phyloP scores from a whole-genome alignment of 2,113 vertebrate species.

The Meleagris gallopavo region DNA sequence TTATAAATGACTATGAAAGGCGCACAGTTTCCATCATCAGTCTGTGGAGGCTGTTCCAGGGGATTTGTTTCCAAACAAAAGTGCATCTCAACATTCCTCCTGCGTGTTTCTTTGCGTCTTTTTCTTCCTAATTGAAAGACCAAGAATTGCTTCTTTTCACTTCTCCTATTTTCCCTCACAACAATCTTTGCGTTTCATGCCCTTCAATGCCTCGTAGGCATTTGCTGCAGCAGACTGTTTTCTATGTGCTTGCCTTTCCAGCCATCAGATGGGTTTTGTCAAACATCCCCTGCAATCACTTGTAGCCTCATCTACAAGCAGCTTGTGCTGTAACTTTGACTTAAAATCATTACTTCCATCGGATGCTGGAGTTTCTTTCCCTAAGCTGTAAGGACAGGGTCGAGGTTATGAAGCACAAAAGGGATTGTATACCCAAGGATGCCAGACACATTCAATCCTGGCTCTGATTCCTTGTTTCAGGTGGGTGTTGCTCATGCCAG shows the following conservation, averaged over 20 bases:
- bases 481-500: background rate
- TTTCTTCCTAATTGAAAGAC: slow-evolving; percentile 7
- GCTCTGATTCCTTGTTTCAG: background rate
- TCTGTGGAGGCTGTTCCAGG: background rate
- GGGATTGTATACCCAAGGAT: background rate
- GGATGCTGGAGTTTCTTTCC: background rate
- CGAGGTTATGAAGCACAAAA: background rate
- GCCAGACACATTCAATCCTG: background rate
- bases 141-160: background rate
- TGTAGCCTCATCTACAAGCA: background rate
- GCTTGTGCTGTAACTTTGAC: slow-evolving; percentile 26
- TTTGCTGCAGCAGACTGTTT: background rate
- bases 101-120: background rate
- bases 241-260: slow-evolving; percentile 16
- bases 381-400: background rate
- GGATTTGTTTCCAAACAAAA: background rate
- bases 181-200: background rate
- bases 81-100: background rate
- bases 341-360: slow-evolving; percentile 7
- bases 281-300: background rate
- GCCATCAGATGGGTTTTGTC: background rate
- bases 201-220: background rate
- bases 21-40: background rate
- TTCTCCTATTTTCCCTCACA: background rate
- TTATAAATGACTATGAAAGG: background rate